Conservation (phyloP, 2,888 invertebrate species). For the Parnassius glacialis region DNA sequence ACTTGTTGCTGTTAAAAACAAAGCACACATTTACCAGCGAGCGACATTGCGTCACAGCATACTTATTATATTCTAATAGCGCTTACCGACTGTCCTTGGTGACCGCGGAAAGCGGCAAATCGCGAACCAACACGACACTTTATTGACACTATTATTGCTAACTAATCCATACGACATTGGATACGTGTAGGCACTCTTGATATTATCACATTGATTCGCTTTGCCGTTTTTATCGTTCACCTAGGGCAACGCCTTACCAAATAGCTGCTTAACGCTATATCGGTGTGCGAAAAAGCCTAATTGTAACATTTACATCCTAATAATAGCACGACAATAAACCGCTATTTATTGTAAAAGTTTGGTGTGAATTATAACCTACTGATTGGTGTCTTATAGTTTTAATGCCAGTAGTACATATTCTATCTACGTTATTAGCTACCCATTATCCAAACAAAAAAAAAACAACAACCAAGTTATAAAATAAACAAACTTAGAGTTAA, state of each 20-base stretch:
- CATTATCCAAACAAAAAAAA: conserved; percentile 59
- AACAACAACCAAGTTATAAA: conserved; percentile 65
- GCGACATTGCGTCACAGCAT: conserved; percentile 20
- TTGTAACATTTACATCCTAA: conserved; percentile 10
- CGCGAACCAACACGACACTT: too few relatives aligned
- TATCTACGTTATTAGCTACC: conserved; percentile 56
- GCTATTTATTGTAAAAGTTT: conserved; percentile 10
- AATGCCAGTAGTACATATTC: conserved; percentile 32
- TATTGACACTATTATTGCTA: too few relatives aligned
- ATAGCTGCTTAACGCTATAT: conserved; percentile 20
- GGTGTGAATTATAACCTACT: conserved; percentile 18
- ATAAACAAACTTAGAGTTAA: conserved; percentile 41
- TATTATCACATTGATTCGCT: too few relatives aligned
- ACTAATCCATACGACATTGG: too few relatives aligned
- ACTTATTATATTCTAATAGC: conserved; percentile 5
- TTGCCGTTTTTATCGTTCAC: too few relatives aligned
- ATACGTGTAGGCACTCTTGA: too few relatives aligned
- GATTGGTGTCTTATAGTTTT: conserved; percentile 6
- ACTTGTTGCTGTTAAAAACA: not conserved
- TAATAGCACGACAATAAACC: conserved; percentile 6
- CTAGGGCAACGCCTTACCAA: not conserved
- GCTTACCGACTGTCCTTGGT: conserved; percentile 3
- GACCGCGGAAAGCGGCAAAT: too few relatives aligned
- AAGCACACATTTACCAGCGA: not conserved
- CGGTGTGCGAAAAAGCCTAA: conserved; percentile 22